Conservation (phyloP, 1,140 invertebrate species). For the Teleopsis dalmanni region DNA sequence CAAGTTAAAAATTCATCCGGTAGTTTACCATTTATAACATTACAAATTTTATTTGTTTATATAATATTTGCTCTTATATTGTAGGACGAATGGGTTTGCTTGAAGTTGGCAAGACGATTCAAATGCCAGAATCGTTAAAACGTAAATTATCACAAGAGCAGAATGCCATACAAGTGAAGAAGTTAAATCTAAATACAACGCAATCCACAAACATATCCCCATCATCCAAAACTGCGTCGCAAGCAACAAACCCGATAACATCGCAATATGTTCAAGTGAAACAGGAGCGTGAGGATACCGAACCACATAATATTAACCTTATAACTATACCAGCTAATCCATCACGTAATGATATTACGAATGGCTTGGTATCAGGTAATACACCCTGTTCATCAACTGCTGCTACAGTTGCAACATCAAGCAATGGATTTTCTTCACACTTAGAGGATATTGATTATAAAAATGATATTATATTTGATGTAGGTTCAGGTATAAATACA, state of each 20-base stretch:
- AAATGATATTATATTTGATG: slow-evolving; percentile 39
- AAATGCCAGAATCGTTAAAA: slow-evolving; percentile 34
- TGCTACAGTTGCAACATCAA: slow-evolving; percentile 33
- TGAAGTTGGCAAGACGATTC: slow-evolving; percentile 29
- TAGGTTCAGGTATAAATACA: slow-evolving; percentile 12
- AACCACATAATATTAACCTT: slow-evolving; percentile 33
- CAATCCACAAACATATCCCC: slow-evolving; percentile 14
- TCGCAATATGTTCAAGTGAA: slow-evolving; percentile 26
- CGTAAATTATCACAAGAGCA: slow-evolving; percentile 33
- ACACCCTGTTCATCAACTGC: slow-evolving; percentile 31
- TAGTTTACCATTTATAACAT: background rate
- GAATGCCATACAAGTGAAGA: slow-evolving; percentile 14
- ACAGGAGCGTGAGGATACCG: slow-evolving; percentile 27
- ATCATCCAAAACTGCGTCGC: background rate
- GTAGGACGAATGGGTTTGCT: background rate
- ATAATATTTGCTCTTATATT: background rate
- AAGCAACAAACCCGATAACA: background rate
- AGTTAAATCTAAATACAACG: slow-evolving; percentile 14
- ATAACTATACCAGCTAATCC: slow-evolving; percentile 35
- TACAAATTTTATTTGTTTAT: background rate
- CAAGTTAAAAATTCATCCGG: slow-evolving; percentile 1
- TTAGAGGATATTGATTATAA: slow-evolving; percentile 37
- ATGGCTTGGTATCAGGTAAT: slow-evolving; percentile 13
- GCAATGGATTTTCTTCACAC: slow-evolving; percentile 37
- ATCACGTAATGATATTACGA: slow-evolving; percentile 1